Evolutionary conservation across 37 sponge, comb jelly and placozoan genomes (phyloP), one percentile per base, ranked within the genome.

Genomic region (Eunapius fragilis): DNA sequence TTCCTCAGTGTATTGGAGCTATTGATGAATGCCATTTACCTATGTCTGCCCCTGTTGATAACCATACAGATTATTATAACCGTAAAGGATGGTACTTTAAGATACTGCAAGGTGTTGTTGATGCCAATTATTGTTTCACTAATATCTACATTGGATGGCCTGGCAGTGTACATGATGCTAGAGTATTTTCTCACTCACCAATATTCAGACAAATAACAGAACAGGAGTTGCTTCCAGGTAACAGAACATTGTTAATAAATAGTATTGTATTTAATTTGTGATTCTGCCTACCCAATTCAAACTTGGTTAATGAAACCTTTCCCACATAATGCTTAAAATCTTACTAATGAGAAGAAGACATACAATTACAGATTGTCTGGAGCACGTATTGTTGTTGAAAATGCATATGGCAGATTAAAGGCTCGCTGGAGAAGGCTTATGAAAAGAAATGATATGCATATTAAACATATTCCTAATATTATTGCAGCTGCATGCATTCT

Each of bases 161-260:
- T 2, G 86, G 86, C 48, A 82, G 90, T 67, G 90, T 90, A 25
- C 85, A 85, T 37, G 90, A 90, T 74, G 81, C 91, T 24, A 37
- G 82, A 0, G 82, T 85, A 19, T 74, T 90, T 70, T 70, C 85
- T 19, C 68, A 90, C 72, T 81, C 77, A 6, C n/a, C 72, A 27
- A 6, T 88, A 17, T 82, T 34, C 33, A 76, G 28, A 68, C 74
- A 72, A 24, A 41, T 12, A 23, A 37, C 3, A 22, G 70, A 31
- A 75, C 28, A 38, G 23, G n/a, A 26, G 0, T 41, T 86, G 27
- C 80, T 72, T 25, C 37, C 67, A 26, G 67, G 67, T 22, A 25
- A 27, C 28, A 79, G 17, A 12, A 36, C n/a, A 27, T 12, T 12
- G 36, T 37, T 10, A 13, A 74, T 88, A 31, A 22, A 31, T 68